phyloP scores from a whole-genome alignment of 2,888 invertebrate species.

The Leucoma salicis region DNA sequence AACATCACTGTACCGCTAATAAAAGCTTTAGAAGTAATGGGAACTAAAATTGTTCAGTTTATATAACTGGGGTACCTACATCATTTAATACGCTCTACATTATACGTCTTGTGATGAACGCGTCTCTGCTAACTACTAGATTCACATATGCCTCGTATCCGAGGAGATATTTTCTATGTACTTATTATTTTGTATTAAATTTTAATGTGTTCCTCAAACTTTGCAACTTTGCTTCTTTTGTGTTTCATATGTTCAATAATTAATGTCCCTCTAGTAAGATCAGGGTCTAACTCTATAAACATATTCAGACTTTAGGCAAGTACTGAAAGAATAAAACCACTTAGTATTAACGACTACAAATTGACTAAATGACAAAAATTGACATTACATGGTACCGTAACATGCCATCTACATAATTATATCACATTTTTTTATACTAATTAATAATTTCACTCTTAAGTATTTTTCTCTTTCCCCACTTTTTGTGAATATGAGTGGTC shows the following conservation, averaged over 20 bases:
- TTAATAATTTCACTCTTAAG: background rate
- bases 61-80: too few relatives aligned
- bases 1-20: conserved; percentile 1
- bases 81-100: too few relatives aligned
- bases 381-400: conserved; percentile 26
- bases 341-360: conserved; percentile 29
- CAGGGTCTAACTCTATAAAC: background rate
- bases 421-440: background rate
- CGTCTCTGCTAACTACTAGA: too few relatives aligned
- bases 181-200: too few relatives aligned
- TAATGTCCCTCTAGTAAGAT: background rate
- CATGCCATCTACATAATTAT: conserved; percentile 22
- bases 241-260: background rate
- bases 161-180: too few relatives aligned
- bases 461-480: background rate
- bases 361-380: conserved; percentile 48
- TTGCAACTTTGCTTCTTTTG: too few relatives aligned
- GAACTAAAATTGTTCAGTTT: too few relatives aligned
- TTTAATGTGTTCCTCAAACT: too few relatives aligned
- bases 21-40: background rate
- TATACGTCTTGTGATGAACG: too few relatives aligned
- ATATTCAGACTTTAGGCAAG: background rate
- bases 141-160: too few relatives aligned
- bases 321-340: conserved; percentile 9
- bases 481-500: background rate